Percentiles rank a stretch among this genome's conserved stretches.
Conservation (phyloP, 2,888 invertebrate species). For the Resseliella maxima region DNA sequence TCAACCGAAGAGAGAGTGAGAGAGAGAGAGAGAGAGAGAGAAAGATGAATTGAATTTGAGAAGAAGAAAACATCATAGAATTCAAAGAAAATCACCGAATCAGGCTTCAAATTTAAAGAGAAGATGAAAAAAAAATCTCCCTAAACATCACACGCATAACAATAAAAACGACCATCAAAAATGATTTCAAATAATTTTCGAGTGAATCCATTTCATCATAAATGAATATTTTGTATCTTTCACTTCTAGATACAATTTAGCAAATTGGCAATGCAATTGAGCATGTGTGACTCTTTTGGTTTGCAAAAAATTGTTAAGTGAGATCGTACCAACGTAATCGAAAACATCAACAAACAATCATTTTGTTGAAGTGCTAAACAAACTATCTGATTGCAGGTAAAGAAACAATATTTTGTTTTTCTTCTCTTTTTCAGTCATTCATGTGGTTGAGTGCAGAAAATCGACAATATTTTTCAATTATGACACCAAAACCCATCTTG, state of each 20-base stretch:
- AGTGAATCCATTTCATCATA: neutral
- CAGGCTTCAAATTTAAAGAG: neutral
- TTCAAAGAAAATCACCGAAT: no score
- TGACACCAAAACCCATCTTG: slow-evolving; percentile 1
- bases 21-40: no score
- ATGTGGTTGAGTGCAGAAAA: neutral
- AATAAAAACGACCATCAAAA: slow-evolving; percentile 5
- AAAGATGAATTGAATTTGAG: no score
- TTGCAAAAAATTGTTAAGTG: neutral
- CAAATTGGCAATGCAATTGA: neutral
- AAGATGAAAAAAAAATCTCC: neutral
- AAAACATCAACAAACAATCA: slow-evolving; percentile 54
- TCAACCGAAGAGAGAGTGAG: no score
- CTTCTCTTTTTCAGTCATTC: no score
- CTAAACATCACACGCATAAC: neutral
- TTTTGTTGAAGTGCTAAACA: slow-evolving; percentile 12
- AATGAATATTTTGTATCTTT: neutral
- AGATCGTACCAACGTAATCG: slow-evolving; percentile 17
- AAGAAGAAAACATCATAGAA: no score
- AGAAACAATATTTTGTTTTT: neutral
- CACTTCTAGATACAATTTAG: neutral
- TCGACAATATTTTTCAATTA: slow-evolving; percentile 26
- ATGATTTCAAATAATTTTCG: neutral
- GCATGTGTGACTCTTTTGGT: neutral
- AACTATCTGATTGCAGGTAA: slow-evolving; percentile 33